Evolutionary conservation across 2,113 vertebrate species (phyloP).

Genomic region (Orientallactaga bullata): DNA sequence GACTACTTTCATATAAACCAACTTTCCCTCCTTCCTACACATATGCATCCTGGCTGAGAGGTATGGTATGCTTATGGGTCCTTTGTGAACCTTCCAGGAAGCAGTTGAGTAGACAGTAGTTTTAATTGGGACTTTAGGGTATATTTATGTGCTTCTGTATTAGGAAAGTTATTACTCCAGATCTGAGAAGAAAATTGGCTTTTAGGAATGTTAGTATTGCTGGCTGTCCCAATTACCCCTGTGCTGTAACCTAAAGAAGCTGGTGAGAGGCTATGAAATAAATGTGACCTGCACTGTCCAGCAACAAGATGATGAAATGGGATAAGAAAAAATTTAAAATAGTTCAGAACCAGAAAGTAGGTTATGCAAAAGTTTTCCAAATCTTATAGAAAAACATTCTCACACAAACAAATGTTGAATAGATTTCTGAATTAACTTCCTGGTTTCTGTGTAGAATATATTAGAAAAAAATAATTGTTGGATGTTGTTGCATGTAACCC

Average conservation of each 20-base stretch:
- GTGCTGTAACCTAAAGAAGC: neutral
- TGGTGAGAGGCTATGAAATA: neutral
- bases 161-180: neutral
- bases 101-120: neutral
- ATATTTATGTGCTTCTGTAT: neutral
- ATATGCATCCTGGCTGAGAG: neutral
- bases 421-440: neutral
- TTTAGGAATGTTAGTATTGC: neutral
- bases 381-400: neutral
- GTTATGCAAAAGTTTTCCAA: neutral
- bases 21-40: neutral
- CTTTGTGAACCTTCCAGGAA: neutral
- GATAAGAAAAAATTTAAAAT: neutral
- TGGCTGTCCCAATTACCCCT: neutral
- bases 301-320: neutral
- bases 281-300: neutral
- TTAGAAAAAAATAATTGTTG: constrained; percentile 19
- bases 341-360: neutral
- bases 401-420: neutral
- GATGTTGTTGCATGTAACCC: neutral
- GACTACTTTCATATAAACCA: constrained; percentile 1
- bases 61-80: neutral
- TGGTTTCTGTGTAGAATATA: neutral
- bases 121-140: neutral
- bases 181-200: neutral